Conservation (phyloP, 2,888 invertebrate genomes). For the Eupithecia centaureata region DNA sequence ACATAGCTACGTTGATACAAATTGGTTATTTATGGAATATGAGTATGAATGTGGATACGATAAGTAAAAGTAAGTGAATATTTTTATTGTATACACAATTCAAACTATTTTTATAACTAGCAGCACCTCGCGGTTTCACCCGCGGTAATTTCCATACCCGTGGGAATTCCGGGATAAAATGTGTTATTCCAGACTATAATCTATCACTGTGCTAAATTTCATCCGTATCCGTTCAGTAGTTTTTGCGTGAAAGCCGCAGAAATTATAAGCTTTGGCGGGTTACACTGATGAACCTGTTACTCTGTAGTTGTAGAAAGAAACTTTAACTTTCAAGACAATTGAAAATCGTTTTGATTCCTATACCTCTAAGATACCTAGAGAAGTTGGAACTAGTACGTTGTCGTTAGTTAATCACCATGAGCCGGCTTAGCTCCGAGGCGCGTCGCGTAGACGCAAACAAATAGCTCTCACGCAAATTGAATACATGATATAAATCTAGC, state of each 20-base stretch:
- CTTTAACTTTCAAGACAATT: no score
- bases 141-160: no score
- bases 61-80: no score
- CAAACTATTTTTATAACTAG: no score
- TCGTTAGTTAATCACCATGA: slow-evolving; percentile 56
- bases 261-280: not conserved
- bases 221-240: no score
- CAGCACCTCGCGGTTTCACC: no score
- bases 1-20: slow-evolving; percentile 4
- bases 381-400: slow-evolving; percentile 28
- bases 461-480: slow-evolving; percentile 79
- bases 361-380: not conserved
- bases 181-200: no score
- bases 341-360: not conserved
- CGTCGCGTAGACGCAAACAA: slow-evolving; percentile 61
- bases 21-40: slow-evolving; percentile 8
- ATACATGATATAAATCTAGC: slow-evolving; percentile 80
- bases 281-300: not conserved
- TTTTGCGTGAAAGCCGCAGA: no score
- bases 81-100: no score
- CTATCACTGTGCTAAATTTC: no score
- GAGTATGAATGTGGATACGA: not conserved
- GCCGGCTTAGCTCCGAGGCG: slow-evolving; percentile 54
- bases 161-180: no score
- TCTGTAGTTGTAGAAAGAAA: no score